Evolutionary conservation across 2,797 vertebrate species (phyloP), one percentile per base, ranked within the genome.

Genomic region (Sebastes aleutianus): DNA sequence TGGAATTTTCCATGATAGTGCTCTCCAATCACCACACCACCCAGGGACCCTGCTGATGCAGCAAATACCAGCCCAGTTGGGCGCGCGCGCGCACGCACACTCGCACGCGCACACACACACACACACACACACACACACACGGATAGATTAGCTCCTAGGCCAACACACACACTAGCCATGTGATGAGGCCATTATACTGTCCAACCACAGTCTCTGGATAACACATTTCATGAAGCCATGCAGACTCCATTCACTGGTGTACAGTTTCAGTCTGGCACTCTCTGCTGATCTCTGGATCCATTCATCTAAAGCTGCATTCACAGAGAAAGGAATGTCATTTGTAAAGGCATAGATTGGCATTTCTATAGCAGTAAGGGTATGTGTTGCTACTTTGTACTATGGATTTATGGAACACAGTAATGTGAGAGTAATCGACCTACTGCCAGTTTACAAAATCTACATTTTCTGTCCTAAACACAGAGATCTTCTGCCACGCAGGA

Each of bases 1-100:
- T 80, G 85, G 87, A 91, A 89, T 75, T 88, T 93, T 92, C 90
- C 91, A 90, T 76, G 54, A 65, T 61, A 4, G 70, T 26, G 8
- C 36, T 85, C 74, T 80, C 72, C 31, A 78, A 80, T 80, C 63
- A 58, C 20, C 8, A 9, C 3, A 1, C 16, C n/a, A 70, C 69
- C 20, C 69, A 50, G 79, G 78, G 79, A 82, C 78, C 76, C 78
- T 75, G 92, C 91, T 91, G 92, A 92, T 68, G 67, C 71, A 87
- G 88, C 89, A 91, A 85, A 93, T 89, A 85, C 78, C 86, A 70
- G 32, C 34, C 31, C 31, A 75, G 78, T 24, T 24, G 53, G 74
- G 32, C 29, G 16, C 57, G 32, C 64, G 1, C 24, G 67, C 31
- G 57, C 58, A 69, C 32, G 9, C 26, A 12, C 78, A 22, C 31